Conservation (phyloP, 2,888 invertebrate species). For the Ceraclea dissimilis region DNA sequence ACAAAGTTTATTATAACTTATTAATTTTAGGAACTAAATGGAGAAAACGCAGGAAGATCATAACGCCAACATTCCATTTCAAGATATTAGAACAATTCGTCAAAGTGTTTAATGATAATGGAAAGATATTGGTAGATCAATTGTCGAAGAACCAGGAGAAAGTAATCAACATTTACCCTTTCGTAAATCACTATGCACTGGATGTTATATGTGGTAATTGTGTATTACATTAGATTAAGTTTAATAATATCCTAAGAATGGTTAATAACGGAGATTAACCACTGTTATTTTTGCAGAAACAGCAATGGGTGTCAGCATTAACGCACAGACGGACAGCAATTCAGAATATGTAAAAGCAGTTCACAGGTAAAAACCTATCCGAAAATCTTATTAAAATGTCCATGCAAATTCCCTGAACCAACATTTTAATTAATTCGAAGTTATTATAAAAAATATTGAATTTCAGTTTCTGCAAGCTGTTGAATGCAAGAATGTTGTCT, state of each 20-base stretch:
- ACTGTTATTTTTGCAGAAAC: slow-evolving; percentile 50
- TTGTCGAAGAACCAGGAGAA: slow-evolving; percentile 11
- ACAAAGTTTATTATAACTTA: too few species aligned
- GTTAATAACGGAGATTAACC: too few species aligned
- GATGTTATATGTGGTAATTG: slow-evolving; percentile 48
- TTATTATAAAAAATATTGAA: too few species aligned
- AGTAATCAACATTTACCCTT: slow-evolving; percentile 38
- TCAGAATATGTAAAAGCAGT: slow-evolving; percentile 49
- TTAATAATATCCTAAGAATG: too few species aligned
- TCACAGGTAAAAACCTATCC: slow-evolving; percentile 14
- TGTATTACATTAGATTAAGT: neutral
- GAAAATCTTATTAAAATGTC: neutral
- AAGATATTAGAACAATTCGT: slow-evolving; percentile 37
- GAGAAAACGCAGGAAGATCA: slow-evolving; percentile 38
- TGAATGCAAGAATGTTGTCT: neutral
- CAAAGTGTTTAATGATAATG: slow-evolving; percentile 32
- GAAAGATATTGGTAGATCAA: slow-evolving; percentile 15
- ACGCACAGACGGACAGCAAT: slow-evolving; percentile 46
- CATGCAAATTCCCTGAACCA: too few species aligned
- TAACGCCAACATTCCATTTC: slow-evolving; percentile 45
- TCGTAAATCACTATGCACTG: slow-evolving; percentile 41
- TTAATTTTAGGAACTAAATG: slow-evolving; percentile 37
- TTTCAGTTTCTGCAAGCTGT: neutral
- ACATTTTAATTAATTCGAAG: too few species aligned
- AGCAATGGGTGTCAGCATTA: slow-evolving; percentile 54